These are phyloP conservation scores for Acrossocheilus fasciatus DNA, from an alignment of 2,797 vertebrate genomes.

Conservation along the genomic window DNA sequence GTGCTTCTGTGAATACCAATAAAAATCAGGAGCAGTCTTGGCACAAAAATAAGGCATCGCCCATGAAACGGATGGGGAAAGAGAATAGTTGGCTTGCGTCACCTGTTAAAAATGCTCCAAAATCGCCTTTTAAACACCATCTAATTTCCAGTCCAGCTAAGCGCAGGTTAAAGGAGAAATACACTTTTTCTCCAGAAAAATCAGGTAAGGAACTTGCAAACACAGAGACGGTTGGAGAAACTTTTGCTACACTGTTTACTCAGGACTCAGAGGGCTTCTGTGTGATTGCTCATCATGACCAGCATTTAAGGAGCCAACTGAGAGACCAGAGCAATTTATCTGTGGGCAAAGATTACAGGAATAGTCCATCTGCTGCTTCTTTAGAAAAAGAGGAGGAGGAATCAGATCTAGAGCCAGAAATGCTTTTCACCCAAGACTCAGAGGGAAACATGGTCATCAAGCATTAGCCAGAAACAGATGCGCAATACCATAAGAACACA, in stretches of 20 bases:
- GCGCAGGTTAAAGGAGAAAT: conserved; percentile 10
- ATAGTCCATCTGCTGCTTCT: conserved; percentile 13
- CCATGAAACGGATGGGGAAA: conserved; percentile 43
- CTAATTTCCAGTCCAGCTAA: conserved; percentile 49
- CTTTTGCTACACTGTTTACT: conserved; percentile 79
- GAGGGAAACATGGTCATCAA: conserved; percentile 92
- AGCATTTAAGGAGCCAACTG: conserved; percentile 60
- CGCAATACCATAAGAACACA: neutral
- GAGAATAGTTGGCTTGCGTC: conserved; percentile 46
- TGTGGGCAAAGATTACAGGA: neutral
- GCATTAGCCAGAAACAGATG: conserved; percentile 70
- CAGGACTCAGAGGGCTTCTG: conserved; percentile 89
- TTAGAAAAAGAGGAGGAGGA: conserved; percentile 53
- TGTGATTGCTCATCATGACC: conserved; percentile 82
- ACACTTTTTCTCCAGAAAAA: conserved; percentile 57
- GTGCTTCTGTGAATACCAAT: neutral
- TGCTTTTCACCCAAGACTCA: conserved; percentile 93
- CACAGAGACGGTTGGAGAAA: conserved; percentile 63
- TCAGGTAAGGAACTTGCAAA: neutral
- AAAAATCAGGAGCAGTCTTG: conserved; percentile 11
- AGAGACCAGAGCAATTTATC: conserved; percentile 60
- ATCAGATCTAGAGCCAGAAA: conserved; percentile 64
- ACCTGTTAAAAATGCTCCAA: neutral
- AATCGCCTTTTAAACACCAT: conserved; percentile 49
- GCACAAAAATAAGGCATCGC: neutral